Conservation (phyloP, 2,888 invertebrate genomes). For the Lasioglossum figueresi region DNA sequence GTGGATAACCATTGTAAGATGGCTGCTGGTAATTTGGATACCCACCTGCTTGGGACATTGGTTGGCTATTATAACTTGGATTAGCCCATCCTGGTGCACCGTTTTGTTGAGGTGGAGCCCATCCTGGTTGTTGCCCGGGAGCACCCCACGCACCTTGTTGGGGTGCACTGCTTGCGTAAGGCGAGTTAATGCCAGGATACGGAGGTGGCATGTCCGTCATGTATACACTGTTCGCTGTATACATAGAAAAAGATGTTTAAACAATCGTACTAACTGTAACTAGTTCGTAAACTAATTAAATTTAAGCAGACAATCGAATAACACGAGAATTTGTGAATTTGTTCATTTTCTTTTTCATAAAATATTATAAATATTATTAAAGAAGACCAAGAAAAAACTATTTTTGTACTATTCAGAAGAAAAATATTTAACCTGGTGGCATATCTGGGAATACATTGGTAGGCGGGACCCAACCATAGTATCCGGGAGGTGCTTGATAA, state of each 20-base stretch:
- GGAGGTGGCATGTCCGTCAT: slow-evolving; percentile 97
- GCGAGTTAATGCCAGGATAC: slow-evolving; percentile 93
- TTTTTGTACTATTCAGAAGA: background rate
- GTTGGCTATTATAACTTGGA: slow-evolving; percentile 81
- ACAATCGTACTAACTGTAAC: background rate
- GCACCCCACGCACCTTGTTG: slow-evolving; percentile 77
- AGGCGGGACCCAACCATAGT: slow-evolving; percentile 97
- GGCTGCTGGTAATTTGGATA: slow-evolving; percentile 80
- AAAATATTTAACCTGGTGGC: slow-evolving; percentile 82
- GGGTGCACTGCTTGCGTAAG: slow-evolving; percentile 78
- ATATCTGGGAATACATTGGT: slow-evolving; percentile 87
- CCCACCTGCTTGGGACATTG: slow-evolving; percentile 83
- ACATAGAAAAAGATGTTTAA: slow-evolving; percentile 14
- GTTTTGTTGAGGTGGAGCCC: slow-evolving; percentile 79
- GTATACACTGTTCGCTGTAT: slow-evolving; percentile 91
- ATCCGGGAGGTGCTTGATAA: slow-evolving; percentile 93
- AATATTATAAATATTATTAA: background rate
- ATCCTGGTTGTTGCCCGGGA: slow-evolving; percentile 71
- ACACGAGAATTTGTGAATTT: background rate
- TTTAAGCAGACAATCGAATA: background rate
- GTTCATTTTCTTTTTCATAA: background rate
- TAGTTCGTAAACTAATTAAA: background rate
- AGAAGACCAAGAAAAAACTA: background rate
- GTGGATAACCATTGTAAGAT: slow-evolving; percentile 75
- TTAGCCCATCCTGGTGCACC: slow-evolving; percentile 81